Conservation (phyloP, 2,113 vertebrate genomes). For the Nothoprocta perdicaria region DNA sequence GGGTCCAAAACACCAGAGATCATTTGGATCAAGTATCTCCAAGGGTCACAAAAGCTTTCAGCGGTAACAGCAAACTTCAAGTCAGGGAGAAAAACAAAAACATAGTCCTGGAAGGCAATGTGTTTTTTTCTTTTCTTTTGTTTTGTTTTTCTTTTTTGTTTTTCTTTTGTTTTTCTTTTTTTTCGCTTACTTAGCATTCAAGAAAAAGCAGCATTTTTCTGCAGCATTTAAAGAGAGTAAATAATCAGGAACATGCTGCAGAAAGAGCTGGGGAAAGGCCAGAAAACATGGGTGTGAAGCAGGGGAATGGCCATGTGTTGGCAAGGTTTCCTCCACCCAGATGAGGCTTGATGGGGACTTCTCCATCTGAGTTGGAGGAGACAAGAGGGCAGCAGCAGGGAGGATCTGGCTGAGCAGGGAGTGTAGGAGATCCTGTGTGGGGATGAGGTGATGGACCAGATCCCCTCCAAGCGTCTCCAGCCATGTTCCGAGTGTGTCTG, state of each 20-base stretch:
- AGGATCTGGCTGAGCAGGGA: not conserved
- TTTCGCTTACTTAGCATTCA: constrained; percentile 13
- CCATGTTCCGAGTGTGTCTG: not conserved
- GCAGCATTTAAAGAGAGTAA: constrained; percentile 25
- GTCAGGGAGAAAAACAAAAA: not conserved
- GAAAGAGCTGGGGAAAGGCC: constrained; percentile 19
- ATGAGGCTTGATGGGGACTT: not conserved
- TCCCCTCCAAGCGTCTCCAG: not conserved
- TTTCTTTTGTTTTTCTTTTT: not conserved
- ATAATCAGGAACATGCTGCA: constrained; percentile 31
- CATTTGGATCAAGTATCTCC: not conserved
- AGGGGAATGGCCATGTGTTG: constrained; percentile 11
- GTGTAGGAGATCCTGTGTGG: not conserved
- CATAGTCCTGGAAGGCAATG: not conserved
- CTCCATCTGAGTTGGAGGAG: not conserved
- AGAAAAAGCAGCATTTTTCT: constrained; percentile 29
- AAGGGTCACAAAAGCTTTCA: not conserved
- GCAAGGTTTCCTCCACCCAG: not conserved
- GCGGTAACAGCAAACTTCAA: not conserved
- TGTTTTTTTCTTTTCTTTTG: not conserved
- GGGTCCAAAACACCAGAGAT: not conserved
- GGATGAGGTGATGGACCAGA: not conserved
- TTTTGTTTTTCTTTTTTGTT: not conserved
- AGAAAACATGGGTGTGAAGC: constrained; percentile 27
- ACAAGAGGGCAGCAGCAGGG: not conserved